A percentile compares a stretch with the other conserved stretches of the same genome.
Evolutionary conservation across 2,888 invertebrate species (phyloP).

Genomic region (Caenorhabditis sp.): DNA sequence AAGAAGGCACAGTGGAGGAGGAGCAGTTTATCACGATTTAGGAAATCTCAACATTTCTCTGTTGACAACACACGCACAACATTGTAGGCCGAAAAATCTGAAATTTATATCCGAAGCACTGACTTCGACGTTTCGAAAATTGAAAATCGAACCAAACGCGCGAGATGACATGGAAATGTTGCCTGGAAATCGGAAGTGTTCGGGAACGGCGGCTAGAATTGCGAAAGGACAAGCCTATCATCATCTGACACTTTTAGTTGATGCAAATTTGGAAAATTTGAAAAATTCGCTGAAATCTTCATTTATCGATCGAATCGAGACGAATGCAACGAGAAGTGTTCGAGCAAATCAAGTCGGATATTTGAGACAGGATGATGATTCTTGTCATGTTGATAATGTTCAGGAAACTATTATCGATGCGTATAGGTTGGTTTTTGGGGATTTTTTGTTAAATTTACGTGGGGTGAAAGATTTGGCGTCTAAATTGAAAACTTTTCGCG

Average conservation of each 20-base stretch:
- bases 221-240: conserved; percentile 90
- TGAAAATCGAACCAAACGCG: conserved; percentile 76
- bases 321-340: conserved; percentile 85
- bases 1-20: conserved; percentile 89
- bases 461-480: not conserved
- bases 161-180: conserved; percentile 85
- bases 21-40: conserved; percentile 91
- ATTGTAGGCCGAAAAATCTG: conserved; percentile 87
- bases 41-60: conserved; percentile 88
- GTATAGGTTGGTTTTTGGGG: conserved; percentile 48
- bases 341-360: conserved; percentile 82
- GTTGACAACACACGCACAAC: conserved; percentile 83
- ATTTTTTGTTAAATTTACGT: not conserved
- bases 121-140: conserved; percentile 75
- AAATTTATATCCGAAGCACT: conserved; percentile 82
- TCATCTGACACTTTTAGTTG: conserved; percentile 91
- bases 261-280: conserved; percentile 74
- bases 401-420: conserved; percentile 81
- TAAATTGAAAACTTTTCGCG: too few relatives aligned
- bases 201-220: conserved; percentile 92
- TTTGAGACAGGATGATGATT: conserved; percentile 80
- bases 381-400: conserved; percentile 75
- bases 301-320: conserved; percentile 79
- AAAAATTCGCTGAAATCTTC: conserved; percentile 50
- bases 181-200: conserved; percentile 74